Evolutionary conservation across 2,797 vertebrate genomes (phyloP), one percentile per base, ranked within the genome.

Genomic region (Sarcophilus harrisii): DNA sequence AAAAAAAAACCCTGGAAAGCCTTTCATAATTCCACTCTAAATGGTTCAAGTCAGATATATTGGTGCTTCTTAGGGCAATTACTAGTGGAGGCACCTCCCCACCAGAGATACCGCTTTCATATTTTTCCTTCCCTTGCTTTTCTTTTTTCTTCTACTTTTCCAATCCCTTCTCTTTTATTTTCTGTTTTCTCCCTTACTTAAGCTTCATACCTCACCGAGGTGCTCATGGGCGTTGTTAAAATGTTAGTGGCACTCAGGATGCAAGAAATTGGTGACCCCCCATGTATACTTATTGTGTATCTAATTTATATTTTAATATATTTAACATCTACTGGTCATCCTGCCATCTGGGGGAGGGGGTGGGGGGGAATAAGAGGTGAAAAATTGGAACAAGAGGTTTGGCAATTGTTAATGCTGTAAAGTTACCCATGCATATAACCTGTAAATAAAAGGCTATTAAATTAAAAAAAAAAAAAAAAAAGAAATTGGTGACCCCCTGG

Each of bases 1-100:
- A 52, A 52, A 5, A 28, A 52, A 8, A 29, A 45, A n/a, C n/a
- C 92, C 94, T 90, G 90, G 59, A 90, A 95, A 95, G 62, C 58
- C 10, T 55, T 89, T 93, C 62, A 49, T 0, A 11, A 58, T 28
- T 94, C 57, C 4, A 32, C 1, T 1, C 32, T 97, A 49, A 52
- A 49, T 5, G 18, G 38, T 5, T 5, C 92, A 52, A 28, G 49
- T 5, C 73, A 92, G 16, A 1, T 9, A n/a, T 0, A 32, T 49
- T 45, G 2, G 9, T 81, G 38, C 18, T 81, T n/a, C 2, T 3
- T 45, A 18, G 73, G 9, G 18, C 38, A 81, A 45, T 27, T 27
- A 45, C 24, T 11, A 81, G 38, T 45, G 38, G 5, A 9, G 18
- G 0, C 16, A 27, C 11, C 66, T 24, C 16, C 13, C 49, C 54